Evolutionary conservation across 2,888 invertebrate species (phyloP), one percentile per base, ranked within the genome.

Genomic region (Sipha maydis): DNA sequence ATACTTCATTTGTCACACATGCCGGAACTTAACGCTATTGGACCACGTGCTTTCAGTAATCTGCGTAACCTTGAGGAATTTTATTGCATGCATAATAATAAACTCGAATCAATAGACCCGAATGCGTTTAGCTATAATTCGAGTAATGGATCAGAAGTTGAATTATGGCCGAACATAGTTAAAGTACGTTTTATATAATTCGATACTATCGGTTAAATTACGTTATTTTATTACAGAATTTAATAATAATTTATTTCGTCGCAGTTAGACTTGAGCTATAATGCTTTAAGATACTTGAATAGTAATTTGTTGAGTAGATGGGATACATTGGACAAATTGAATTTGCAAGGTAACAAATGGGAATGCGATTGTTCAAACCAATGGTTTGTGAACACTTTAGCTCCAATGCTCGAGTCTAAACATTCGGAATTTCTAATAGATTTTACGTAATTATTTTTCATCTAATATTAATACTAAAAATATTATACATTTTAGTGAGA

Each of bases 291-390:
- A 0, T 94, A 94, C 90, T 92, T 97, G n/a, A 94, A 96, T 90
- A 92, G 93, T n/a, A 93, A 93, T 25, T 92, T 95, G 75, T 90
- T 95, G 4, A 93, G 94, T 0, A 94, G 95, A 85, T 97, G 96
- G 97, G 95, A 95, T 90, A 92, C 93, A 54, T 91, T 97, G 28
- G 92, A 93, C 54, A 93, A 93, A 83, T 91, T 97, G 83, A 95
- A 96, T 90, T 93, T 97, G 17, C 93, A 94, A 67, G 93, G 94
- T 90, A 97, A 97, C 91, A 95, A 95, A 0, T 97, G 94, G 95
- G 92, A 94, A 48, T 97, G 97, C 91, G 96, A 96, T 91, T 96
- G 96, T 91, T 93, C 95, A 89, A 96, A 96, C 89, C 95, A 95
- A 91, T 95, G 95, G 94, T 93, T 97, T 92, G 94, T 96, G 28